phyloP scores from a whole-genome alignment of 2,797 vertebrate genomes.

The Gadopsis marmoratus region DNA sequence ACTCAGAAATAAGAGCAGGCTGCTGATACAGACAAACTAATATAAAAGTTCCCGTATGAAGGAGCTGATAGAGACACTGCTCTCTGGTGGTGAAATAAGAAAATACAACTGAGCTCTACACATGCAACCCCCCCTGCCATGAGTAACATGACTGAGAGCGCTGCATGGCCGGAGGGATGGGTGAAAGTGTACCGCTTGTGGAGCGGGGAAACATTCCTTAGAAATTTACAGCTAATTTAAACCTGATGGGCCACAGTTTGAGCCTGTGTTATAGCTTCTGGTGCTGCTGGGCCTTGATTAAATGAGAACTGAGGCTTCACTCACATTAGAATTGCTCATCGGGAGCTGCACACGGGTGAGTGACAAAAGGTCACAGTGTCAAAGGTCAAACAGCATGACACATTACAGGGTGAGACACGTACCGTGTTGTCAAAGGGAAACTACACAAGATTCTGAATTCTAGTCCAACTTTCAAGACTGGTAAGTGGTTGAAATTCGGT shows the following conservation, averaged over 20 bases:
- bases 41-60: conserved; percentile 16
- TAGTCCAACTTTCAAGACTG: background rate
- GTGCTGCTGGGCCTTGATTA: conserved; percentile 42
- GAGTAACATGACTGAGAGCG: conserved; percentile 65
- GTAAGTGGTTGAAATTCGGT: conserved; percentile 5
- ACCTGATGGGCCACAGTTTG: conserved; percentile 78
- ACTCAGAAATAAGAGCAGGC: conserved; percentile 8
- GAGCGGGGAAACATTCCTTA: conserved; percentile 73
- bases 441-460: conserved; percentile 1
- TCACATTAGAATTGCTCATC: conserved; percentile 45
- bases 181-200: conserved; percentile 74
- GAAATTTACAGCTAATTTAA: conserved; percentile 82
- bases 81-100: conserved; percentile 68
- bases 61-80: conserved; percentile 29
- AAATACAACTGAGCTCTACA: conserved; percentile 23
- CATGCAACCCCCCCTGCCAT: conserved; percentile 52
- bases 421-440: conserved; percentile 23
- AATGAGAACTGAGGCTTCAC: conserved; percentile 50
- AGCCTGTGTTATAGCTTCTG: conserved; percentile 62
- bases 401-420: conserved; percentile 27
- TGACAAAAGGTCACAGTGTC: conserved; percentile 56
- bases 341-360: conserved; percentile 41
- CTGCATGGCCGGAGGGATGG: conserved; percentile 63
- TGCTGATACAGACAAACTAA: conserved; percentile 20
- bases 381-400: conserved; percentile 56